These are phyloP conservation scores for Pollenia labialis DNA, from an alignment of 2,888 invertebrate species.

Conservation along the genomic window DNA sequence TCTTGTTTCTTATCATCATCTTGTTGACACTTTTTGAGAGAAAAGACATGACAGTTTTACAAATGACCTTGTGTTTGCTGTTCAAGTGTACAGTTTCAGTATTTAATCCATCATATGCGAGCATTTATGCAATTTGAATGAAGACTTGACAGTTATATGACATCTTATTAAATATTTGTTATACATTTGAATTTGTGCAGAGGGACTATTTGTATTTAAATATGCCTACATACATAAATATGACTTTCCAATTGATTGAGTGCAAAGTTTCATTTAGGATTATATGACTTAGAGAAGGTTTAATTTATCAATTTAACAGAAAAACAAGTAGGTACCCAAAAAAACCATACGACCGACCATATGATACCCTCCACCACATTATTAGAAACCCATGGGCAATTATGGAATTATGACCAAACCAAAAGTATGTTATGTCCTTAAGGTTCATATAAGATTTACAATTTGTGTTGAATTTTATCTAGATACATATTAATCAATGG, in stretches of 20 bases:
- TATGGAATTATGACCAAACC: no score
- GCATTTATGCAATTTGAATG: conserved; percentile 34
- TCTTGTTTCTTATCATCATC: conserved; percentile 28
- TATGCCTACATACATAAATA: background rate
- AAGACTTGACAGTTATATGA: conserved; percentile 53
- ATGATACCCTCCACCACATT: no score
- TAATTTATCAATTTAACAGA: no score
- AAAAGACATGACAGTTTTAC: conserved; percentile 46
- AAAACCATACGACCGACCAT: no score
- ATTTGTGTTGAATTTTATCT: no score
- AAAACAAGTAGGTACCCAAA: no score
- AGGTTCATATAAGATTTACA: no score
- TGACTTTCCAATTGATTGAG: background rate
- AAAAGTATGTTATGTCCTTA: no score
- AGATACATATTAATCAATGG: no score
- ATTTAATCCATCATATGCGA: conserved; percentile 47
- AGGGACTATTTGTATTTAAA: background rate
- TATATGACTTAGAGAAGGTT: no score
- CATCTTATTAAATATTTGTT: conserved; percentile 5
- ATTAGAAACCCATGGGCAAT: no score
- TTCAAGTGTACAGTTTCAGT: conserved; percentile 3
- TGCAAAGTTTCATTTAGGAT: no score
- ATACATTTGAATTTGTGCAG: background rate
- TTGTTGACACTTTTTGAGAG: conserved; percentile 20
- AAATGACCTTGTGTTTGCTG: conserved; percentile 54